Evolutionary conservation across 2,888 invertebrate species (phyloP), one percentile per base, ranked within the genome.

Genomic region (Chrysina gloriosa): DNA sequence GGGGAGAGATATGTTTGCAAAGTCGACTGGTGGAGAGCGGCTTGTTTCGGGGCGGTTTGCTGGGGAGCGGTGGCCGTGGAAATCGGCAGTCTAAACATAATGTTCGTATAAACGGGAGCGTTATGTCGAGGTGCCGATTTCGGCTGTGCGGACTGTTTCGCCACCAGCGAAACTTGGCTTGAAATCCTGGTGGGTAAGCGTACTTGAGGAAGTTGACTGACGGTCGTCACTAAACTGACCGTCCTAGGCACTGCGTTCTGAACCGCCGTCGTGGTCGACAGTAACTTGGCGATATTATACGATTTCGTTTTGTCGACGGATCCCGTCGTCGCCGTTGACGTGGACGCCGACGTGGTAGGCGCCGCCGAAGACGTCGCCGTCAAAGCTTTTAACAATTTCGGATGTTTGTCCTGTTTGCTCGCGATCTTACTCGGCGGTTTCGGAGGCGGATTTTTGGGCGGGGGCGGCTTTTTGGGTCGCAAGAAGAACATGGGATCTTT

Each of bases 201-300:
- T 5, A 42, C 11, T 16, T 61, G 58, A 11, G 39, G 14, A 27
- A 48, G 11, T n/a, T 39, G 39, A 39, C 16, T n/a, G n/a, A 16
- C 16, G 16, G 27, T 42, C 9, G 27, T 29, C 11, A 61, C 42
- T 27, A 42, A 25, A 61, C 42, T 61, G 19, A 52, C 31, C 16
- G 31, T 31, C 29, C 45, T 61, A 61, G 58, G 58, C 58, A 61
- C 58, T 42, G 27, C 45, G 9, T 19, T 61, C 25, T 61, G 58
- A 27, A 45, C 14, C 29, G 11, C 11, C 7, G 58, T 58, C 11
- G 58, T 52, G 2, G 52, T 61, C 6, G 58, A 61, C 19, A 61
- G 27, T 19, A 61, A 29, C 16, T 61, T 61, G 25, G 58, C 58
- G 2, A 61, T 61, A 42, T 61, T 61, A 9, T 61, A 61, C 39